Evolutionary conservation across 2,113 vertebrate genomes (phyloP), one percentile per base, ranked within the genome.

Genomic region (Centropus unirufus): DNA sequence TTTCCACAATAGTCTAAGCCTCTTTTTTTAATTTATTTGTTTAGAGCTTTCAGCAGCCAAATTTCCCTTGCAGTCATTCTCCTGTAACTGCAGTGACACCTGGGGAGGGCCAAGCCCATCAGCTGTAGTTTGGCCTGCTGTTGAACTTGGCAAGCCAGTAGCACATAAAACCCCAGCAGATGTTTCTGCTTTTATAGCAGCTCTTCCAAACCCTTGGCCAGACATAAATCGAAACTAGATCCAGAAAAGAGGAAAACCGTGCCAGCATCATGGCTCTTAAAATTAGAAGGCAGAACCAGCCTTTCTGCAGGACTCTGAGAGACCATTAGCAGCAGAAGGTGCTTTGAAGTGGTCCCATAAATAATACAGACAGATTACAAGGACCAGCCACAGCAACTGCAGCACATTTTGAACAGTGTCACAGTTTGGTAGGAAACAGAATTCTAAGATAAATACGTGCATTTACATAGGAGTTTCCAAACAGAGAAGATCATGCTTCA

Each of bases 241-340:
- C 90, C 76, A 74, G 78, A 91, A 62, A 52, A 87, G 9, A 36
- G 89, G 95, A 78, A 95, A 93, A 73, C 20, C 27, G 61, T 95
- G 90, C 76, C 93, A 96, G 92, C 73, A 91, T 64, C 78, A 79
- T 5, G n/a, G 72, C 40, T 94, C 78, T 93, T 84, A 95, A 94
- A 97, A 78, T 94, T 57, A 92, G 92, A 64, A 81, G 87, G 91
- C 93, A 87, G 93, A 94, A 80, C 70, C 61, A 90, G 57, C 44
- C 74, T 84, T 84, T 89, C 83, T 75, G 44, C 76, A 68, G 89
- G 91, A 73, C 82, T 73, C 83, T 9, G 34, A 59, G 78, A 92
- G 74, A 87, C 82, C 80, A 51, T 74, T 55, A 91, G 80, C 51
- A 70, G 91, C 70, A 77, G 92, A 93, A 68, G 79, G 89, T 81